phyloP scores from a whole-genome alignment of 1,140 invertebrate species.

The Zaprionus gabonicus region DNA sequence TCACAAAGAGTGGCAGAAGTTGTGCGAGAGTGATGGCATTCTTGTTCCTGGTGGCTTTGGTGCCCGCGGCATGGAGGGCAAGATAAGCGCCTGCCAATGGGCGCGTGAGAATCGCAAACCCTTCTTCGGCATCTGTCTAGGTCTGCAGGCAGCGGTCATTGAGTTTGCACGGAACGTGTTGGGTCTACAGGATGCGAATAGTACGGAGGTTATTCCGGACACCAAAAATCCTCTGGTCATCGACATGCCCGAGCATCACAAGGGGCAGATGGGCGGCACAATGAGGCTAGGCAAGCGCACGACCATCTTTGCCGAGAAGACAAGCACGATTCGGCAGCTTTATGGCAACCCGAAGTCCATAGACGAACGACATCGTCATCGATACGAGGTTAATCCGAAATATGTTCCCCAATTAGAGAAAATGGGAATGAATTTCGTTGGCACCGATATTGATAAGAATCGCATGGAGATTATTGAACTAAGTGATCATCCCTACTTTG shows the following conservation, averaged over 20 bases:
- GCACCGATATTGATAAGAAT: constrained; percentile 89
- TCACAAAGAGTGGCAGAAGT: constrained; percentile 96
- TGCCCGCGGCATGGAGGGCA: constrained; percentile 97
- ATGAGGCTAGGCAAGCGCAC: constrained; percentile 97
- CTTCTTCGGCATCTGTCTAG: constrained; percentile 98
- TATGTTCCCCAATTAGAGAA: constrained; percentile 92
- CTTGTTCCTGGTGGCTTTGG: constrained; percentile 99
- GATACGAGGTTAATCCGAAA: constrained; percentile 97
- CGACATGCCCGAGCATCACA: constrained; percentile 99
- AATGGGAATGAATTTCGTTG: constrained; percentile 96
- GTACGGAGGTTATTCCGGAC: constrained; percentile 92
- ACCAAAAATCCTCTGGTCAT: constrained; percentile 94
- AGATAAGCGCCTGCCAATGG: constrained; percentile 97
- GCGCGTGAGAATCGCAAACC: constrained; percentile 95
- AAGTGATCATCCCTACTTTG: constrained; percentile 94
- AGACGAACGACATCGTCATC: constrained; percentile 98
- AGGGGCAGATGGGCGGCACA: constrained; percentile 96
- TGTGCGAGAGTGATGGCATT: constrained; percentile 96
- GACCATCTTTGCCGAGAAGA: constrained; percentile 90
- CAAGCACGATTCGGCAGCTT: constrained; percentile 89
- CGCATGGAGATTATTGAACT: constrained; percentile 95
- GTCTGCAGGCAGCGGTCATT: constrained; percentile 98
- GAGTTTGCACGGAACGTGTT: constrained; percentile 97
- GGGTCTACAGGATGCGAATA: constrained; percentile 91
- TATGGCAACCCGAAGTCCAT: constrained; percentile 93